Conservation (phyloP, 2,797 vertebrate genomes). For the Esox masquinongy region DNA sequence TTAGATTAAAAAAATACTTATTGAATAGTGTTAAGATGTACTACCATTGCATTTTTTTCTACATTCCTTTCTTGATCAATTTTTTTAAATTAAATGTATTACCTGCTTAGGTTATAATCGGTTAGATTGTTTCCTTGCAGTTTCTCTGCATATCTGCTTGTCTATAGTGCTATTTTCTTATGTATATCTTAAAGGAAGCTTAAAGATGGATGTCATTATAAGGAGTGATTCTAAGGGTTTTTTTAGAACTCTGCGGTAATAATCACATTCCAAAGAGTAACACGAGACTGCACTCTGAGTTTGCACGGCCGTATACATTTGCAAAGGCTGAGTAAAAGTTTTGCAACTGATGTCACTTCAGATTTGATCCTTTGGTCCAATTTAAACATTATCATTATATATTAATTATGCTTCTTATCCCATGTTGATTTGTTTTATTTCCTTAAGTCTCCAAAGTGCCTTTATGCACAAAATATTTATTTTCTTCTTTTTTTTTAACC, state of each 20-base stretch:
- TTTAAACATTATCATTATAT: conserved; percentile 23
- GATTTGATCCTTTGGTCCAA: conserved; percentile 31
- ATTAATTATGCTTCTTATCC: conserved; percentile 8
- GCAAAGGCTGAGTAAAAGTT: conserved; percentile 28
- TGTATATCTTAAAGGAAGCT: conserved; percentile 9
- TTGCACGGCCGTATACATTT: conserved; percentile 37
- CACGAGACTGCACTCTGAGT: conserved; percentile 25
- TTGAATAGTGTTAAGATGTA: not conserved
- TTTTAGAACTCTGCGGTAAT: conserved; percentile 18
- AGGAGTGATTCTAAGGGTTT: conserved; percentile 9
- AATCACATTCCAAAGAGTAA: conserved; percentile 54
- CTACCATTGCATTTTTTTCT: not conserved
- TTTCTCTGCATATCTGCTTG: not conserved
- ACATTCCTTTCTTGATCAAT: not conserved
- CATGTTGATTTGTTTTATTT: conserved; percentile 5
- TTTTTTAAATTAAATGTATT: too few species aligned
- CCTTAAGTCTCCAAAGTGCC: conserved; percentile 67
- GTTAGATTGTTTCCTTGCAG: not conserved
- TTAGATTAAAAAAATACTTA: not conserved
- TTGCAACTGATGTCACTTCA: conserved; percentile 49
- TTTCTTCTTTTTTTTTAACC: conserved; percentile 28
- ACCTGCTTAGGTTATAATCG: too few species aligned
- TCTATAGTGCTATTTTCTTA: not conserved
- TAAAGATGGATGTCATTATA: conserved; percentile 10
- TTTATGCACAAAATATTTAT: conserved; percentile 64